Evolutionary conservation across 2,113 vertebrate species (phyloP), one percentile per base, ranked within the genome.

Genomic region (Willisornis vidua): DNA sequence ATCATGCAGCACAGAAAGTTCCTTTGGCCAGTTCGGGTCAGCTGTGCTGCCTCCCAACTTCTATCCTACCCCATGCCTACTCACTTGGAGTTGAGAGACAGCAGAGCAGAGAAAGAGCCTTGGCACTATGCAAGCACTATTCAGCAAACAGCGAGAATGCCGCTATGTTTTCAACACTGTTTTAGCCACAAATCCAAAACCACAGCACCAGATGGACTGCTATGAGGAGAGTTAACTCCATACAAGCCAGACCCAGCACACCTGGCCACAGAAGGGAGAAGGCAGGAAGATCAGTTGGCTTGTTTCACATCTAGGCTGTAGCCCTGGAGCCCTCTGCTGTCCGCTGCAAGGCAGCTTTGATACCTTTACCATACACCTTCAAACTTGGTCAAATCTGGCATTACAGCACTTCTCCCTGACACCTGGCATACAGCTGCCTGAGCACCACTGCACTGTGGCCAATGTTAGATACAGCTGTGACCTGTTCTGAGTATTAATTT

Each of bases 271-370:
- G 14, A 10, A 52, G 3, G 12, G 19, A 25, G 18, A 68, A 35
- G 18, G 54, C 80, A 92, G 25, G 11, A 71, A 68, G 23, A 17
- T 18, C 20, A 8, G 11, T 20, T 3, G 5, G 5, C 24, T 80
- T 19, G 15, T 63, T 66, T 45, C 35, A 7, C 26, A 8, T 2
- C 2, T 16, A 39, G 33, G 41, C 73, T 81, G 77, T 5, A 84
- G 55, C 37, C 70, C 58, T 80, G 59, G 51, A 85, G 92, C 90
- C 87, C 84, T 83, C 87, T 94, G 82, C 87, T 91, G 87, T 59
- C 59, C 2, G 2, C 73, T 59, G 12, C 54, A 16, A 41, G 33
- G 66, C 33, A 9, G 29, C 66, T 67, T 43, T 15, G 1, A 20
- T 68, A 65, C 10, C 10, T 59, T 58, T 7, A 35, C 23, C 3